Base-by-base conservation (phyloP, 2,888 invertebrate genomes). In the Drosophila phalerata region DNA sequence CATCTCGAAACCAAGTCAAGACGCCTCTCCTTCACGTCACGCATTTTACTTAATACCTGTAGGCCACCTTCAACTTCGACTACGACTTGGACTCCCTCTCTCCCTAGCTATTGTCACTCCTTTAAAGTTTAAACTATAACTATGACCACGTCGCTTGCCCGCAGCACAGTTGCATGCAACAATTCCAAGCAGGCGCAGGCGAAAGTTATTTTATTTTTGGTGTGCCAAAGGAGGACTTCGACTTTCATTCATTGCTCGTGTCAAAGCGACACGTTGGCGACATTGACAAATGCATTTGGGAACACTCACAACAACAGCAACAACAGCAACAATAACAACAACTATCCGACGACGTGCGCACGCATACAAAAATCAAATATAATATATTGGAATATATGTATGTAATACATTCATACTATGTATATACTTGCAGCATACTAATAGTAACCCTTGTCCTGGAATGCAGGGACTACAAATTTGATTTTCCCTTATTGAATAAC, bases 211-310 rank as follows among this genome's bases (percentile, higher is more conserved):
- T 81, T 61, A 72, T 66, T 47, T 45, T 58, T 43, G 48, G 15
- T 62, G 52, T 66, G 64, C 61, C 63, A 61, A 17, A 60, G 40
- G 73, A 70, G 65, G 65, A 67, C 70, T 65, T 73, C 43, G 61
- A 67, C 79, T 82, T 79, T 80, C 77, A 85, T 85, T 85, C 74
- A 82, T 64, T 65, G 52, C 67, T 17, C 66, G 53, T 61, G 60
- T 55, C 68, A 57, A 48, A 69, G 69, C 76, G 70, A 77, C 76
- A 77, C 68, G 77, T 69, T 63, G 65, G 56, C 81, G 83, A 84
- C 83, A 88, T 79, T 84, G 83, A 84, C 88, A 84, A 84, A 84
- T 84, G 88, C 83, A 79, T 82, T 83, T 72, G 81, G 72, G 68
- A 85, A 70, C 83, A 25, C 42, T 42, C 11, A 17, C 28, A 28